phyloP scores from a whole-genome alignment of 2,113 vertebrate species.

The Chrysochloris asiatica region DNA sequence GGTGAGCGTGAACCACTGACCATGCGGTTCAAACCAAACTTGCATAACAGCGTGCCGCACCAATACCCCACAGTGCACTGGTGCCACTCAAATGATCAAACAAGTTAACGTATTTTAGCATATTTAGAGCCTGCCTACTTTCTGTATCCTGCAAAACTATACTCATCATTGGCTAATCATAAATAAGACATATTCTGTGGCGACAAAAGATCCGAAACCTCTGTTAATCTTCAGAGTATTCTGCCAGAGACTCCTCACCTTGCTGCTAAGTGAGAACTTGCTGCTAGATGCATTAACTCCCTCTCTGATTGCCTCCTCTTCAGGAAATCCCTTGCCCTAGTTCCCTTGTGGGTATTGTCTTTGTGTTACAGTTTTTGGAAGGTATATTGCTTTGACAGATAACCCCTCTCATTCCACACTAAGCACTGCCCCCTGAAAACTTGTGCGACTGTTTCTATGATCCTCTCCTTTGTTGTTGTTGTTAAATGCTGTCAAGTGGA shows the following conservation, averaged over 20 bases:
- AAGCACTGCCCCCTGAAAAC: no score
- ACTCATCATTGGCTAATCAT: background rate
- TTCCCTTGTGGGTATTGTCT: background rate
- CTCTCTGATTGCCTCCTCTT: background rate
- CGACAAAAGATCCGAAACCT: background rate
- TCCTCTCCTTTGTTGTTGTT: no score
- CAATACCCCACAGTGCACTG: no score
- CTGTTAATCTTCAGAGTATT: background rate
- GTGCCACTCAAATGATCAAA: background rate
- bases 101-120: background rate
- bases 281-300: background rate
- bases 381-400: background rate
- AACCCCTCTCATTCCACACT: background rate
- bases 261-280: background rate
- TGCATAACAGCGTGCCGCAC: no score
- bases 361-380: background rate
- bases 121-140: background rate
- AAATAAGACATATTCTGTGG: background rate
- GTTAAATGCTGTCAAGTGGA: no score
- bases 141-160: background rate
- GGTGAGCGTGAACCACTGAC: no score
- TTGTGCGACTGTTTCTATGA: no score
- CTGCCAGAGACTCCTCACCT: background rate
- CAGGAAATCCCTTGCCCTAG: background rate
- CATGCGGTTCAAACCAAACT: no score